Evolutionary conservation across 2,888 invertebrate species (phyloP).

Genomic region (Rhaphigaster nebulosa): DNA sequence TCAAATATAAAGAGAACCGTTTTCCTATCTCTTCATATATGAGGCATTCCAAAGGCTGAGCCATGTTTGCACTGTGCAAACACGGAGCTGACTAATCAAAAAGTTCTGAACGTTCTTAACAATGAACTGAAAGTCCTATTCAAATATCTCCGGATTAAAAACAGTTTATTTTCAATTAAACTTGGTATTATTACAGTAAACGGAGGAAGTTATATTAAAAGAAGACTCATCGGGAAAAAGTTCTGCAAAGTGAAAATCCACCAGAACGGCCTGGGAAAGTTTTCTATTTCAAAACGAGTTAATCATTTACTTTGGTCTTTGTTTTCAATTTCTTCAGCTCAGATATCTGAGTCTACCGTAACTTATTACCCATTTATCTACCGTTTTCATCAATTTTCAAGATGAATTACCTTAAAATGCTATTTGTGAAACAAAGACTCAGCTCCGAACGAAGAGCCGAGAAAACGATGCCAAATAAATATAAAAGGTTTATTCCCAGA

Average conservation of each 20-base stretch:
- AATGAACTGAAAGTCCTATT: constrained; percentile 3
- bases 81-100: constrained; percentile 12
- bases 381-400: neutral
- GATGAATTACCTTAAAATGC: neutral
- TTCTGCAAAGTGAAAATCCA: neutral
- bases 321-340: neutral
- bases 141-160: constrained; percentile 26
- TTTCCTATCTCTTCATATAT: constrained; percentile 6
- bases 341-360: neutral
- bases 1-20: neutral
- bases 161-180: constrained; percentile 36
- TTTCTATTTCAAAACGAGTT: constrained; percentile 28
- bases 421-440: neutral
- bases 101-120: constrained; percentile 5
- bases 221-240: neutral
- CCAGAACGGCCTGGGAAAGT: neutral
- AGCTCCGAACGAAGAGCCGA: too few species aligned
- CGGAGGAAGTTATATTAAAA: constrained; percentile 21
- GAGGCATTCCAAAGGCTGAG: neutral
- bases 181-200: neutral
- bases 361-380: neutral
- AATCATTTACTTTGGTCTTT: constrained; percentile 18
- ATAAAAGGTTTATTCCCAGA: too few species aligned
- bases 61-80: constrained; percentile 4
- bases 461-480: too few species aligned